Percentiles rank a stretch among this genome's conserved stretches.
phyloP scores from a whole-genome alignment of 2,797 vertebrate species.

The Hoplostethus atlanticus region DNA sequence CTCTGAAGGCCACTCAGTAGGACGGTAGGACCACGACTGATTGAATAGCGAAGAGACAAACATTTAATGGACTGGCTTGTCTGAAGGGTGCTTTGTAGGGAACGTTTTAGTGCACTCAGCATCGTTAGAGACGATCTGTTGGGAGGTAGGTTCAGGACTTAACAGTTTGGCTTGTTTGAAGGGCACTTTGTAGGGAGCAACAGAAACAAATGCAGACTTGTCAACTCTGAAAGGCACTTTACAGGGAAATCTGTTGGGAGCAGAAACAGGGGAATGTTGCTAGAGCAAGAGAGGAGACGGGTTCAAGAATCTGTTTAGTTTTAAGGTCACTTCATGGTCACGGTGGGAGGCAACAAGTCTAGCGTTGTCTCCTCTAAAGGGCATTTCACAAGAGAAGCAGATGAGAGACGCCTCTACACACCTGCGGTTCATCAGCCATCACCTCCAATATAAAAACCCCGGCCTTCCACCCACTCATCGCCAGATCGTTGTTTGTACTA shows the following conservation, averaged over 20 bases:
- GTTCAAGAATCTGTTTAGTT: constrained; percentile 29
- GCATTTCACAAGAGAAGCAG: not conserved
- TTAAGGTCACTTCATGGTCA: constrained; percentile 8
- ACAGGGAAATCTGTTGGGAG: not conserved
- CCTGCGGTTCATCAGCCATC: too few relatives aligned
- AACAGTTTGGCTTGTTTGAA: not conserved
- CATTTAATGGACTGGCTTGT: constrained; percentile 15
- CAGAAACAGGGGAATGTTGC: constrained; percentile 1
- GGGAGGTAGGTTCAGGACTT: not conserved
- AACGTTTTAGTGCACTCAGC: not conserved
- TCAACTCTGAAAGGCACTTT: not conserved
- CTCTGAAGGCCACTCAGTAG: constrained; percentile 28
- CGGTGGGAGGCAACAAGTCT: not conserved
- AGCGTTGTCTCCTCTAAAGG: not conserved
- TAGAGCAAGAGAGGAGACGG: not conserved
- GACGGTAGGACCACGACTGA: not conserved
- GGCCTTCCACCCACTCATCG: too few relatives aligned
- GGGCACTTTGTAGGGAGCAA: not conserved
- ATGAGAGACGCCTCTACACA: not conserved
- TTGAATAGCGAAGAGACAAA: constrained; percentile 1
- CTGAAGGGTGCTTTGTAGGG: constrained; percentile 6
- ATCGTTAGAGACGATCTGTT: not conserved
- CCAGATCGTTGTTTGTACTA: too few relatives aligned
- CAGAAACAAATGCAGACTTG: not conserved
- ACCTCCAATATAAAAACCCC: too few relatives aligned